A percentile compares a stretch with the other conserved stretches of the same genome.
phyloP scores from a whole-genome alignment of 2,113 vertebrate genomes.

The Motacilla tschutschensis region DNA sequence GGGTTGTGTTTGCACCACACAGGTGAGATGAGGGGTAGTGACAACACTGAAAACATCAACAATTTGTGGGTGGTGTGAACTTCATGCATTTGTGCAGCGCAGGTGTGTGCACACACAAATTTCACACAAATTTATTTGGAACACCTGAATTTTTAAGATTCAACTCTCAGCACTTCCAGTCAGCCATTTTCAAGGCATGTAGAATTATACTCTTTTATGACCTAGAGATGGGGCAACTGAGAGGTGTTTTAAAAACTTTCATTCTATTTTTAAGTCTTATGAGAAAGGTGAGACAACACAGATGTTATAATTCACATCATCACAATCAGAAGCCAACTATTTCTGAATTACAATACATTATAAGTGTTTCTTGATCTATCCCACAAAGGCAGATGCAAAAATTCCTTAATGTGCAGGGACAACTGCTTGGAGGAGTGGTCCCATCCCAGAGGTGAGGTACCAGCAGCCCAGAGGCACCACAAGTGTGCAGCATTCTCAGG shows the following conservation, averaged over 20 bases:
- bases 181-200: not conserved
- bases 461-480: not conserved
- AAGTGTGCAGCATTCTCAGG: not conserved
- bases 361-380: not conserved
- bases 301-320: not conserved
- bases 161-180: not conserved
- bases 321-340: not conserved
- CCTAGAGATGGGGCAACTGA: not conserved
- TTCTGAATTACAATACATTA: not conserved
- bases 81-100: not conserved
- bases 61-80: rapidly evolving
- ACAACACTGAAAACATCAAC: not conserved
- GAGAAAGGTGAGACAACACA: not conserved
- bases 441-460: not conserved
- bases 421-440: not conserved
- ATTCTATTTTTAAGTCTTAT: not conserved
- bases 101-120: rapidly evolving
- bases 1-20: not conserved
- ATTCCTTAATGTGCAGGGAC: not conserved
- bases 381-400: not conserved
- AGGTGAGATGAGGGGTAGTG: not conserved
- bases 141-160: not conserved
- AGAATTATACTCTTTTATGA: not conserved
- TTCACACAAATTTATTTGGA: not conserved
- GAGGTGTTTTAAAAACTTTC: not conserved